Conservation (phyloP, 1,140 invertebrate species). For the Orius insidiosus region DNA sequence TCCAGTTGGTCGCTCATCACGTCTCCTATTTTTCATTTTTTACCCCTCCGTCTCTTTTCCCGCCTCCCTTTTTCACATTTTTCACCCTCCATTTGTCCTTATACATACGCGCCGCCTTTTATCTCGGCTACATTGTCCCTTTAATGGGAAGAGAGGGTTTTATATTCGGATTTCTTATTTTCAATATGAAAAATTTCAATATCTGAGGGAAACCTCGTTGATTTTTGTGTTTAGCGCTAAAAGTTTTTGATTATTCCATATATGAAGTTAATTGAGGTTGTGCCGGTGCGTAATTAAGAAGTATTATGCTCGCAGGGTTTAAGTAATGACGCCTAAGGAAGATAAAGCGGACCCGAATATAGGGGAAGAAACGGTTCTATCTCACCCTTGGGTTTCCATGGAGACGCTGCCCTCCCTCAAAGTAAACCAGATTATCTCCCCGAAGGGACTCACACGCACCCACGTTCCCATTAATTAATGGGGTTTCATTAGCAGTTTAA, state of each 20-base stretch:
- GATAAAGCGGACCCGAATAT: conserved; percentile 5
- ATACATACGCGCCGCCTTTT: no score
- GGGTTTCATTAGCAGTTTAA: conserved; percentile 4
- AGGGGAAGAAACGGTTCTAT: background rate
- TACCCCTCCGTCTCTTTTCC: no score
- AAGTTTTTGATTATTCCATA: background rate
- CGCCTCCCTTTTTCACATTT: no score
- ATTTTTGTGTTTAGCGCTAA: no score
- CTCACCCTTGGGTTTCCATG: background rate
- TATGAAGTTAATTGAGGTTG: conserved; percentile 2
- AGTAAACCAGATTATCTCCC: conserved; percentile 10
- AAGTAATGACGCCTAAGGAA: conserved; percentile 4
- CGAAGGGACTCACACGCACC: conserved; percentile 1
- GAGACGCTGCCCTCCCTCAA: conserved; percentile 4
- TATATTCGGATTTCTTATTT: no score
- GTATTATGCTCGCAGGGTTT: conserved; percentile 4
- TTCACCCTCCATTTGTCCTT: no score
- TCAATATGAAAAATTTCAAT: no score
- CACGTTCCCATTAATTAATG: conserved; percentile 8
- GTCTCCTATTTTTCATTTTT: no score
- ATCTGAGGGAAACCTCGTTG: no score
- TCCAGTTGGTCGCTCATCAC: no score
- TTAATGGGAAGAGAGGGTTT: no score
- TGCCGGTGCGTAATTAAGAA: conserved; percentile 3
- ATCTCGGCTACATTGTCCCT: no score